A percentile compares a stretch with the other conserved stretches of the same genome.
Evolutionary conservation across 2,888 invertebrate genomes (phyloP).

Genomic region (Tillus elongatus): DNA sequence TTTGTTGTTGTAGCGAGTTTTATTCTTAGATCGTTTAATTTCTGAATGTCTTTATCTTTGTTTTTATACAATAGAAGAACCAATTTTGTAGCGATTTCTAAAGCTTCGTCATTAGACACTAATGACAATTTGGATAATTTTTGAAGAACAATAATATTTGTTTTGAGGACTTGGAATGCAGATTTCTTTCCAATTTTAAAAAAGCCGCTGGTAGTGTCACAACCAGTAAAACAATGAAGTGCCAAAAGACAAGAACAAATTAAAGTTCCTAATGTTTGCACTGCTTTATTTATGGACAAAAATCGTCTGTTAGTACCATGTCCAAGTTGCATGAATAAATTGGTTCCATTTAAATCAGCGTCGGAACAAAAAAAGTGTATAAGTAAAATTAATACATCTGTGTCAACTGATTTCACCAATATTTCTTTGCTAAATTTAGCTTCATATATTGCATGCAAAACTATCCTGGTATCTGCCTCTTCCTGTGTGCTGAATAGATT

Average conservation of each 20-base stretch:
- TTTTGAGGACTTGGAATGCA: neutral
- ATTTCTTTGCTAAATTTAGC: slow-evolving; percentile 10
- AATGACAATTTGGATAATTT: neutral
- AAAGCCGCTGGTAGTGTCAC: neutral
- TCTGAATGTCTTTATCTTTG: neutral
- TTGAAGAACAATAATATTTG: neutral
- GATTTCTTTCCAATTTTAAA: slow-evolving; percentile 1
- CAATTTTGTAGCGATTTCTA: neutral
- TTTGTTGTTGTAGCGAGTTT: neutral
- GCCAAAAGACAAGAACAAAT: neutral
- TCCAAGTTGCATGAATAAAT: neutral
- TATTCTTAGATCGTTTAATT: neutral
- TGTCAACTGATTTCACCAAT: slow-evolving; percentile 12
- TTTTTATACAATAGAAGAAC: slow-evolving; percentile 1
- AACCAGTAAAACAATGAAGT: neutral
- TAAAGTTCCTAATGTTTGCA: neutral
- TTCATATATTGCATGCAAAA: slow-evolving; percentile 10
- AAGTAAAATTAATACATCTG: slow-evolving; percentile 12
- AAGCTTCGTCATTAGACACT: neutral
- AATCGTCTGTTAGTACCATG: slow-evolving; percentile 2
- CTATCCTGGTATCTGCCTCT: slow-evolving; percentile 10
- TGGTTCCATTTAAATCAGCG: neutral
- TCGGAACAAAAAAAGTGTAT: slow-evolving; percentile 7
- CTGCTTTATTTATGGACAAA: neutral
- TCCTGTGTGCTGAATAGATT: slow-evolving; percentile 7